Conservation (phyloP, 2,797 vertebrate genomes). For the Mastacembelus armatus region DNA sequence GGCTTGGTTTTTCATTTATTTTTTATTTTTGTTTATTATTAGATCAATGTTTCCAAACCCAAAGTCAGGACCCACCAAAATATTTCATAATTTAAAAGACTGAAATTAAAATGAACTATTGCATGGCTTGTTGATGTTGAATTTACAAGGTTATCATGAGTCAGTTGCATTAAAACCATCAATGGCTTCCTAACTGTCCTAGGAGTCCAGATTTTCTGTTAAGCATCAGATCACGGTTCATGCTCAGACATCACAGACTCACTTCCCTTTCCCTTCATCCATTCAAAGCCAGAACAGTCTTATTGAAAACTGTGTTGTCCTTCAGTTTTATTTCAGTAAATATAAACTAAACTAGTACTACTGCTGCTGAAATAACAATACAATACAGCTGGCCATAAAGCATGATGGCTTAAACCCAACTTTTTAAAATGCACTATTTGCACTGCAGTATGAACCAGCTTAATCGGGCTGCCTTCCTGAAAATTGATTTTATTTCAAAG, state of each 20-base stretch:
- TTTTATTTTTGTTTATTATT: slow-evolving; percentile 7
- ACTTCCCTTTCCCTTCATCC: not conserved
- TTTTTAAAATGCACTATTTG: no score
- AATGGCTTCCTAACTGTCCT: no score
- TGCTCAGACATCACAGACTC: no score
- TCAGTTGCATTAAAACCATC: not conserved
- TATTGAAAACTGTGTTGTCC: no score
- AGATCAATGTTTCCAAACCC: not conserved
- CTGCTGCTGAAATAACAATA: no score
- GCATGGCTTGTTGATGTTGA: not conserved
- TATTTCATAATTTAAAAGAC: not conserved
- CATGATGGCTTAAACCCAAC: no score
- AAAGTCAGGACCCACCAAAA: not conserved
- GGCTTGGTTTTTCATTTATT: slow-evolving; percentile 15
- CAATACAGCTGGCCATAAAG: no score
- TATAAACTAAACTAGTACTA: not conserved
- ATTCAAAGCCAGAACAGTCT: no score
- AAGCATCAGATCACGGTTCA: not conserved
- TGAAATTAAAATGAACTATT: not conserved
- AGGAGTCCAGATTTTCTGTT: not conserved
- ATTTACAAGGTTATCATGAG: slow-evolving; percentile 5
- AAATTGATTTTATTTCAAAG: no score
- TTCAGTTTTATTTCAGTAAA: not conserved
- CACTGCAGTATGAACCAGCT: no score
- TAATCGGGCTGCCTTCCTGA: no score